These are phyloP conservation scores for Watsonalla cultraria DNA, from an alignment of 2,888 invertebrate species.

Conservation along the genomic window DNA sequence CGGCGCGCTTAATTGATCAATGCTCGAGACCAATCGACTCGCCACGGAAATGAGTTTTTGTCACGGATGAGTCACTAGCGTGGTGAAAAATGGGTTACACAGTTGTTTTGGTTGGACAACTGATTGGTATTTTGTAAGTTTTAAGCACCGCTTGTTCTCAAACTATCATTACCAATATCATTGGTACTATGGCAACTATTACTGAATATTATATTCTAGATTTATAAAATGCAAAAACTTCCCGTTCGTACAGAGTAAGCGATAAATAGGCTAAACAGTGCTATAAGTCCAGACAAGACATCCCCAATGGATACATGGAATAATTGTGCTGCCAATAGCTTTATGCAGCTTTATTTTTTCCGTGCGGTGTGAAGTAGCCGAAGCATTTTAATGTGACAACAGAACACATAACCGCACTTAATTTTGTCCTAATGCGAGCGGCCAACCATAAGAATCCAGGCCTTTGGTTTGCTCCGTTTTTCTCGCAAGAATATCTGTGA, in stretches of 20 bases:
- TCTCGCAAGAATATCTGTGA: slow-evolving; percentile 61
- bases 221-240: too few species aligned
- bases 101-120: slow-evolving; percentile 18
- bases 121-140: neutral
- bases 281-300: slow-evolving; percentile 40
- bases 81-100: slow-evolving; percentile 22
- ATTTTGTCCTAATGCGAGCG: slow-evolving; percentile 74
- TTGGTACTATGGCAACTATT: neutral
- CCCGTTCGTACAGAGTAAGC: too few species aligned
- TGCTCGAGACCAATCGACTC: slow-evolving; percentile 70
- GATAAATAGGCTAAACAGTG: slow-evolving; percentile 41
- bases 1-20: slow-evolving; percentile 66
- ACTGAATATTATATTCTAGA: too few species aligned
- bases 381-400: slow-evolving; percentile 74
- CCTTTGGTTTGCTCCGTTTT: slow-evolving; percentile 55
- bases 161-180: too few species aligned
- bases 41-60: slow-evolving; percentile 61
- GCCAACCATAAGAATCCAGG: slow-evolving; percentile 54
- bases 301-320: slow-evolving; percentile 53
- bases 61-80: slow-evolving; percentile 46
- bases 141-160: neutral
- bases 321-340: slow-evolving; percentile 62
- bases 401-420: slow-evolving; percentile 76
- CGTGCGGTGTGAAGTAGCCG: slow-evolving; percentile 56
- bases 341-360: slow-evolving; percentile 53